phyloP scores from a whole-genome alignment of 2,113 vertebrate species.

The Urocitellus parryii region DNA sequence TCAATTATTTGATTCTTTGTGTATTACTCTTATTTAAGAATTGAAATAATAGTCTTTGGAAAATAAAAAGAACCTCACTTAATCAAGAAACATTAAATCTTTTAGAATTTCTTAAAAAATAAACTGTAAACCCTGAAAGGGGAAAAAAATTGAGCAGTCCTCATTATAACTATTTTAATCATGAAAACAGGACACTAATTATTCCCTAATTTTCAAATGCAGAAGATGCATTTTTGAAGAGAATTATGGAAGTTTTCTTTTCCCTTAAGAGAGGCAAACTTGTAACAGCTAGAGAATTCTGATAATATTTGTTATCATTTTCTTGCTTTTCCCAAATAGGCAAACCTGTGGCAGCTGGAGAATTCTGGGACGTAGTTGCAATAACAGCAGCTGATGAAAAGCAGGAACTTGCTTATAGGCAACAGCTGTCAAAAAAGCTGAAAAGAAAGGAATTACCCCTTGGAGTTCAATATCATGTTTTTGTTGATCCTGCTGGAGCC shows the following conservation, averaged over 20 bases:
- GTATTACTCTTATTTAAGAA: background rate
- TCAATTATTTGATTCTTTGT: background rate
- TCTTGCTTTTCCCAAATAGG: conserved; percentile 83
- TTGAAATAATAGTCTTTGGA: background rate
- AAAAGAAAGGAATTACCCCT: conserved; percentile 90
- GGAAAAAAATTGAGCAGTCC: background rate
- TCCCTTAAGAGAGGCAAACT: conserved; percentile 79
- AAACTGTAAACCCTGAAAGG: background rate
- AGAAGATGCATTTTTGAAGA: conserved; percentile 12
- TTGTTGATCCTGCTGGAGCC: conserved; percentile 92
- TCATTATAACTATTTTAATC: conserved; percentile 26
- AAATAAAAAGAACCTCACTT: background rate
- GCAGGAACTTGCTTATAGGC: conserved; percentile 91
- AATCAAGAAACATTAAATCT: background rate
- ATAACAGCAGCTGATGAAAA: conserved; percentile 92
- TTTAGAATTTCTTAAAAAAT: conserved; percentile 20
- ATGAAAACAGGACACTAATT: background rate
- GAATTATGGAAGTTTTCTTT: background rate
- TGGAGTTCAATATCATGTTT: conserved; percentile 90
- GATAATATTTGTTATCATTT: background rate
- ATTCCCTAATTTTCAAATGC: background rate
- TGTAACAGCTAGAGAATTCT: conserved; percentile 82
- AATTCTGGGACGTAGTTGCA: conserved; percentile 94
- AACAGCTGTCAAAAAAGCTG: conserved; percentile 91
- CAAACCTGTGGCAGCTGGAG: conserved; percentile 80